These are phyloP conservation scores for Polypterus senegalus DNA, from an alignment of 2,113 vertebrate genomes.

Conservation along the genomic window DNA sequence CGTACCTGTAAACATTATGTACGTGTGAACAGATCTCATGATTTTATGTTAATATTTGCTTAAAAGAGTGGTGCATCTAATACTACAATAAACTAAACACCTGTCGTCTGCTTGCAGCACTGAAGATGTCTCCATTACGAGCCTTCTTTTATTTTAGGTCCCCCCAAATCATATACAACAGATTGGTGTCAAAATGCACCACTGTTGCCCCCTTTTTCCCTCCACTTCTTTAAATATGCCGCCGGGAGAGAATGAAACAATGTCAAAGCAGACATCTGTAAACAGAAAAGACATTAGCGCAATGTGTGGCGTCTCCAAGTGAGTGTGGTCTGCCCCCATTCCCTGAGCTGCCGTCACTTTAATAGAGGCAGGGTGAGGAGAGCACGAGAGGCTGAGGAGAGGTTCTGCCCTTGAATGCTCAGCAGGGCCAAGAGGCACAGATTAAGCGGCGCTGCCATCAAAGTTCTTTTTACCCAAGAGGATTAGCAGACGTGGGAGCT, in stretches of 20 bases:
- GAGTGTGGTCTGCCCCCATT: neutral
- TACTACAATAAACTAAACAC: too few relatives aligned
- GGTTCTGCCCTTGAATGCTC: constrained; percentile 12
- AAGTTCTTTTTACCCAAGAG: constrained; percentile 12
- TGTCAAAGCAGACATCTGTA: neutral
- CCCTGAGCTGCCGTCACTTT: neutral
- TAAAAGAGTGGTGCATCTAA: too few relatives aligned
- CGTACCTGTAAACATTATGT: too few relatives aligned
- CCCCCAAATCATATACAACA: too few relatives aligned
- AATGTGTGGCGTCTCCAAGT: neutral
- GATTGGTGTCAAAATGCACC: too few relatives aligned
- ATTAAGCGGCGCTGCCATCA: constrained; percentile 17
- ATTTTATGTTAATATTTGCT: too few relatives aligned
- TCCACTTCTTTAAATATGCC: too few relatives aligned
- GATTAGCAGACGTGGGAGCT: constrained; percentile 15
- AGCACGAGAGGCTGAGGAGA: constrained; percentile 11
- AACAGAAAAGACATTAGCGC: constrained; percentile 7
- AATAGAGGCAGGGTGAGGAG: constrained; percentile 1
- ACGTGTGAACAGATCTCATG: too few relatives aligned
- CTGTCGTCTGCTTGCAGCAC: too few relatives aligned
- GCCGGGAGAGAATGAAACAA: neutral
- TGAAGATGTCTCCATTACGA: too few relatives aligned
- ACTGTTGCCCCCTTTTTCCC: too few relatives aligned
- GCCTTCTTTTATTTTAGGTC: too few relatives aligned
- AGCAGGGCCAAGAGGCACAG: constrained; percentile 13